Conservation (phyloP, 2,113 vertebrate species). For the Danio rerio region DNA sequence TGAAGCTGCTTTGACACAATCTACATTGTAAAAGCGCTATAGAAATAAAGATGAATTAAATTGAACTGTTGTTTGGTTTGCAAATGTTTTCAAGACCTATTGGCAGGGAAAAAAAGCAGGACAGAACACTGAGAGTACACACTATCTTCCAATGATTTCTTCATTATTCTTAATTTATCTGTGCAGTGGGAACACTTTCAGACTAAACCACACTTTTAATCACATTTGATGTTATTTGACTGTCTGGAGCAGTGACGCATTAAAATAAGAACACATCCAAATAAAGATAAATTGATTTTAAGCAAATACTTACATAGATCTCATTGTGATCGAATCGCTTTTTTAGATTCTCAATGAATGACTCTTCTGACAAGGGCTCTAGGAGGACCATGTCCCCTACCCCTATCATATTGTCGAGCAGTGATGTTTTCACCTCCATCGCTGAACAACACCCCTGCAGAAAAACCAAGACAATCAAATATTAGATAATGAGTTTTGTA, state of each 20-base stretch:
- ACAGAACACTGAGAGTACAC: constrained; percentile 49
- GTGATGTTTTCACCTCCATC: constrained; percentile 96
- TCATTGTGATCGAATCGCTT: constrained; percentile 94
- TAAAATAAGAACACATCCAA: not conserved
- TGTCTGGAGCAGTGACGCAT: not conserved
- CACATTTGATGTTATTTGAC: not conserved
- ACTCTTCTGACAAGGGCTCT: constrained; percentile 90
- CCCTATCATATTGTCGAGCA: constrained; percentile 97
- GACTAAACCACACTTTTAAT: constrained; percentile 1
- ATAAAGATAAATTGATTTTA: not conserved
- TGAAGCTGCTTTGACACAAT: too few relatives aligned
- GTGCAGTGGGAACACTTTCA: not conserved
- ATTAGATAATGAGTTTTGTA: constrained; percentile 14
- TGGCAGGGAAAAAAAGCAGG: too few relatives aligned
- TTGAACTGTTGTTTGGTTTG: constrained; percentile 30
- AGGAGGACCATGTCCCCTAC: constrained; percentile 98
- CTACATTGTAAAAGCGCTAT: too few relatives aligned
- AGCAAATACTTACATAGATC: constrained; percentile 90
- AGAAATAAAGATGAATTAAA: too few relatives aligned
- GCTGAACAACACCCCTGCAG: constrained; percentile 81
- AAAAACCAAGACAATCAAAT: not conserved
- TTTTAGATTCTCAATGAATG: constrained; percentile 90
- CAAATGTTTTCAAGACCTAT: constrained; percentile 37
- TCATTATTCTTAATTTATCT: constrained; percentile 10
- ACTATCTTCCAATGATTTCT: constrained; percentile 38